A percentile compares a stretch with the other conserved stretches of the same genome.
These are phyloP conservation scores for Coboldia fuscipes DNA, from an alignment of 1,140 invertebrate genomes.

Conservation along the genomic window DNA sequence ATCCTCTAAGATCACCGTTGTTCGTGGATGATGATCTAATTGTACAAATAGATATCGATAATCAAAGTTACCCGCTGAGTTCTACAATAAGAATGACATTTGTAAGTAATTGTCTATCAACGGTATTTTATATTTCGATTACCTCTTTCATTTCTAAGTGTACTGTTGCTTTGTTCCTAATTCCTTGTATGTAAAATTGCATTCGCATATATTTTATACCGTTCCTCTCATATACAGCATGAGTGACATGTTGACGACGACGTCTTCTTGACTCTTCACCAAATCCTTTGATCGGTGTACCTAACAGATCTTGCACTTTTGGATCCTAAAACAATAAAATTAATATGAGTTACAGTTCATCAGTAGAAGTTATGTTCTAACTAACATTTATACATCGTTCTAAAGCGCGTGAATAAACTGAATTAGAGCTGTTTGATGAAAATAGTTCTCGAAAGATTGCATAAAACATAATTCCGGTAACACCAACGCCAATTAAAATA, in stretches of 20 bases:
- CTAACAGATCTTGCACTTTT: conserved; percentile 49
- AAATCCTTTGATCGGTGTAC: conserved; percentile 69
- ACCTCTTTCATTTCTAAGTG: conserved; percentile 73
- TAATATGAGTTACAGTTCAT: background rate
- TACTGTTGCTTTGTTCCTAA: conserved; percentile 54
- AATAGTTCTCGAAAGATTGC: conserved; percentile 67
- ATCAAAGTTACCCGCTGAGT: conserved; percentile 49
- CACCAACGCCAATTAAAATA: conserved; percentile 52
- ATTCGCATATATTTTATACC: conserved; percentile 62
- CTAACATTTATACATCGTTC: conserved; percentile 39
- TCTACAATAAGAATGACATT: conserved; percentile 29
- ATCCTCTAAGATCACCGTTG: conserved; percentile 52
- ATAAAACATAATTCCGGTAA: conserved; percentile 61
- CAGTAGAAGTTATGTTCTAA: conserved; percentile 1
- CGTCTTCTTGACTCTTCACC: conserved; percentile 66
- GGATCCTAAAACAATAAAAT: conserved; percentile 25
- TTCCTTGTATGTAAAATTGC: conserved; percentile 75
- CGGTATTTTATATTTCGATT: conserved; percentile 7
- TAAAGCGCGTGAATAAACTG: conserved; percentile 57
- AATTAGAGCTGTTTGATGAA: conserved; percentile 66
- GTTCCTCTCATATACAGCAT: conserved; percentile 47
- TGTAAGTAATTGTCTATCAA: background rate
- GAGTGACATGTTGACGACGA: conserved; percentile 45
- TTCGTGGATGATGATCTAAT: conserved; percentile 48
- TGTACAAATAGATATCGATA: conserved; percentile 69